These are phyloP conservation scores for Hermaeophaga mercurialis DNA, from an alignment of 2,888 invertebrate genomes.

Conservation along the genomic window DNA sequence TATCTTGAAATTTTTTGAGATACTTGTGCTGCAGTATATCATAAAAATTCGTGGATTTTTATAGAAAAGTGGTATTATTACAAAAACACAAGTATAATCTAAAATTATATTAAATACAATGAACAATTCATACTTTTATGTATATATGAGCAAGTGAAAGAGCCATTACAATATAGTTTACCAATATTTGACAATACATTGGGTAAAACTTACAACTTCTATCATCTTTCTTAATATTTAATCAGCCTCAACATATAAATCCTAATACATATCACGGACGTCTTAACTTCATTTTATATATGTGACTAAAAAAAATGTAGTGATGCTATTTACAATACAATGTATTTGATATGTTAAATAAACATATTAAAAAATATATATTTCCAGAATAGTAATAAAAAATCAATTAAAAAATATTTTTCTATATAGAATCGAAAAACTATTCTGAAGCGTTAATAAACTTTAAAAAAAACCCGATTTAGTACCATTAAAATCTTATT, in stretches of 20 bases:
- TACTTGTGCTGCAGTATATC: too few species aligned
- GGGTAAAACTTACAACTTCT: conserved; percentile 41
- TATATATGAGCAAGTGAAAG: conserved; percentile 43
- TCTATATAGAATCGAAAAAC: too few species aligned
- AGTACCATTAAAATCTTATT: too few species aligned
- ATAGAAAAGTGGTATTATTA: too few species aligned
- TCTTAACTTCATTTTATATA: conserved; percentile 6
- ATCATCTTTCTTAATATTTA: conserved; percentile 43
- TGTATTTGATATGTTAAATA: conserved; percentile 23
- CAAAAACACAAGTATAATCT: conserved; percentile 14
- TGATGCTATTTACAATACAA: conserved; percentile 22
- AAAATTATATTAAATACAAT: conserved; percentile 34
- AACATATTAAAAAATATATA: conserved; percentile 11
- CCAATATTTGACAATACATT: conserved; percentile 30
- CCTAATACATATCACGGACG: conserved; percentile 44
- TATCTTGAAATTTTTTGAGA: too few species aligned
- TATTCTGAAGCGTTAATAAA: too few species aligned
- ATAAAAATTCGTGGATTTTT: too few species aligned
- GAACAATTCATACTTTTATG: conserved; percentile 29
- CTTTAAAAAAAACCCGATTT: too few species aligned
- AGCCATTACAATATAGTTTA: conserved; percentile 32
- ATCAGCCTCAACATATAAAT: conserved; percentile 48
- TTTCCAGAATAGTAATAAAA: not conserved
- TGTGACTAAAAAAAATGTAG: conserved; percentile 12
- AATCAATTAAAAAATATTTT: too few species aligned